phyloP scores from a whole-genome alignment of 2,888 invertebrate genomes.

The Coelopa pilipes region DNA sequence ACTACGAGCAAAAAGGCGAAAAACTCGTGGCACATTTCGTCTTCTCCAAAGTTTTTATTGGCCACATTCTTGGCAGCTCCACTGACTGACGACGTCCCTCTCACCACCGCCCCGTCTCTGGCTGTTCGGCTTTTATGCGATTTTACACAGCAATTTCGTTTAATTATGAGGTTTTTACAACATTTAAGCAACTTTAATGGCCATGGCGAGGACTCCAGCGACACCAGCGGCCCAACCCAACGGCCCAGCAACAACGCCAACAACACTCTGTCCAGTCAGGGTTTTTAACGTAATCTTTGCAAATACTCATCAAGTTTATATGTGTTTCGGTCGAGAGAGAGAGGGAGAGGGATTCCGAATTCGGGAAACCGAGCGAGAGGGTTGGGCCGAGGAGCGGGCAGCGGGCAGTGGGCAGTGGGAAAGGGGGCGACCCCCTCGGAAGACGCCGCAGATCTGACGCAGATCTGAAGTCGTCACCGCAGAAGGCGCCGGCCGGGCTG shows the following conservation, averaged over 20 bases:
- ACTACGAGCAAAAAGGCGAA: background rate
- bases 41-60: slow-evolving; percentile 19
- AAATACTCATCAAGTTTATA: background rate
- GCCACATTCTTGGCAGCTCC: slow-evolving; percentile 9
- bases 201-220: background rate
- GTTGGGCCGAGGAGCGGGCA: background rate
- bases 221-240: background rate
- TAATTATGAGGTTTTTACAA: slow-evolving; percentile 29
- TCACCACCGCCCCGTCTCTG: background rate
- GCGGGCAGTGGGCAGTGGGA: background rate
- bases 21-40: slow-evolving; percentile 3
- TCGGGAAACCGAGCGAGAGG: background rate
- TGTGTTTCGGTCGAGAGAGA: background rate
- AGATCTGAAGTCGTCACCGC: background rate
- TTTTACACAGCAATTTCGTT: slow-evolving; percentile 18
- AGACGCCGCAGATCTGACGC: no score
- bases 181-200: slow-evolving; percentile 35
- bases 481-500: background rate
- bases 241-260: background rate
- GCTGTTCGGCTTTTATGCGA: slow-evolving; percentile 8
- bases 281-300: slow-evolving; percentile 6
- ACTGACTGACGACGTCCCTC: background rate
- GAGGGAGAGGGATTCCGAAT: background rate
- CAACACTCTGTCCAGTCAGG: background rate
- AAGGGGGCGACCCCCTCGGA: background rate